These are phyloP conservation scores for Petrosia ficiformis DNA, from an alignment of 37 sponge, comb jelly and placozoan species.

Conservation along the genomic window DNA sequence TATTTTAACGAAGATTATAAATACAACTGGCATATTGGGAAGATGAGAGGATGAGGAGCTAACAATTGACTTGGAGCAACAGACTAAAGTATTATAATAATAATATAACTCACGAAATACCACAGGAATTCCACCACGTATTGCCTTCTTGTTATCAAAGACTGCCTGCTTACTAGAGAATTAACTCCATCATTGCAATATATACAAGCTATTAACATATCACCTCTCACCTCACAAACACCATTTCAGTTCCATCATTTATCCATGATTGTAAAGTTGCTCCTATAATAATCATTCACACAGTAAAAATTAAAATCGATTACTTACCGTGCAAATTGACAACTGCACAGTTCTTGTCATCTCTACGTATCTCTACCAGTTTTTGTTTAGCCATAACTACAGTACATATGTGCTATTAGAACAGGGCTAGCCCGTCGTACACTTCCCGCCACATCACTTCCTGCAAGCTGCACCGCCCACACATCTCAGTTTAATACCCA, in stretches of 20 bases:
- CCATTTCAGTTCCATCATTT: conserved; percentile 77
- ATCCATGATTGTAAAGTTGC: conserved; percentile 92
- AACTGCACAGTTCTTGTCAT: conserved; percentile 62
- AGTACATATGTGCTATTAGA: too few species aligned
- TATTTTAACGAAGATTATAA: too few species aligned
- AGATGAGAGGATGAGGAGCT: too few species aligned
- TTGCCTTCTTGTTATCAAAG: conserved; percentile 90
- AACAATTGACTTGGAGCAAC: neutral
- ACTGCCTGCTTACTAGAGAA: conserved; percentile 71
- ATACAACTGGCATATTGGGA: too few species aligned
- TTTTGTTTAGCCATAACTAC: conserved; percentile 45
- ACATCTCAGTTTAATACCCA: too few species aligned
- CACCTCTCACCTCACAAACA: conserved; percentile 84
- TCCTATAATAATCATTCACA: conserved; percentile 33
- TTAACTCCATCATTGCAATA: neutral
- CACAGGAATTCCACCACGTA: conserved; percentile 90
- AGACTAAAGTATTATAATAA: neutral
- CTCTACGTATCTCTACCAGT: conserved; percentile 52
- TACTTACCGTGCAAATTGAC: conserved; percentile 82
- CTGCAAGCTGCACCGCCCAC: too few species aligned
- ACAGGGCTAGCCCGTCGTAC: too few species aligned
- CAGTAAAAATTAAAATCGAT: neutral
- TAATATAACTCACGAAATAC: conserved; percentile 77
- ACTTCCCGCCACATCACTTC: too few species aligned
- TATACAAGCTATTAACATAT: neutral